Percentiles rank a stretch among this genome's conserved stretches.
Evolutionary conservation across 2,797 vertebrate species (phyloP).

Genomic region (Dryobates pubescens): DNA sequence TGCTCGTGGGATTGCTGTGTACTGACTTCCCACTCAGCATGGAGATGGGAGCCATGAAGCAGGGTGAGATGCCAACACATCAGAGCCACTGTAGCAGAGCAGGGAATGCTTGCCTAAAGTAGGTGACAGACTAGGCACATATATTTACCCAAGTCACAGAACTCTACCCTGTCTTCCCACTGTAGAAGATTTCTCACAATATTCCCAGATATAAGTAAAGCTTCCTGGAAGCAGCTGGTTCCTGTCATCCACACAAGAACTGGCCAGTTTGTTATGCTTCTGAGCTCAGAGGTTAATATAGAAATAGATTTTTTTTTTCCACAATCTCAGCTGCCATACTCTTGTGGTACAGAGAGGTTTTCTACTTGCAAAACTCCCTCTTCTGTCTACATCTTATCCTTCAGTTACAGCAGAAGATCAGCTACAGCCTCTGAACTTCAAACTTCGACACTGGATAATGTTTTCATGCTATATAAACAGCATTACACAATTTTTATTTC

Average conservation of each 20-base stretch:
- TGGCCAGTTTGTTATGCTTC: not conserved
- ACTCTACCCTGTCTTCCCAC: not conserved
- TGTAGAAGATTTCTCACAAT: not conserved
- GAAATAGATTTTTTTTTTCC: too few species aligned
- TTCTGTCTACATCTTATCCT: not conserved
- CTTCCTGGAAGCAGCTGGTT: not conserved
- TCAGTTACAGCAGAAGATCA: not conserved
- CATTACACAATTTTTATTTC: not conserved
- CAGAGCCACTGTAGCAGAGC: fast-evolving
- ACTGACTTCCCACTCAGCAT: fast-evolving
- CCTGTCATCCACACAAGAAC: not conserved
- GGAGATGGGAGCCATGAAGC: not conserved
- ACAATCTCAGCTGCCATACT: not conserved
- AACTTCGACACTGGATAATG: not conserved
- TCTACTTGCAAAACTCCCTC: not conserved
- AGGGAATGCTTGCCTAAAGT: not conserved
- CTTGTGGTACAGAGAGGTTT: not conserved
- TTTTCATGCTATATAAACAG: not conserved
- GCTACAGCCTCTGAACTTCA: not conserved
- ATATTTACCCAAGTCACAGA: not conserved
- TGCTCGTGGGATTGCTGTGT: fast-evolving
- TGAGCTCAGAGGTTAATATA: not conserved
- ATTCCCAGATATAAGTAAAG: not conserved
- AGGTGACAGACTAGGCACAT: not conserved
- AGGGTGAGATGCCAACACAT: not conserved